Conservation (phyloP, 37 sponge, comb jelly and placozoan genomes). For the Theonella swinhoei region DNA sequence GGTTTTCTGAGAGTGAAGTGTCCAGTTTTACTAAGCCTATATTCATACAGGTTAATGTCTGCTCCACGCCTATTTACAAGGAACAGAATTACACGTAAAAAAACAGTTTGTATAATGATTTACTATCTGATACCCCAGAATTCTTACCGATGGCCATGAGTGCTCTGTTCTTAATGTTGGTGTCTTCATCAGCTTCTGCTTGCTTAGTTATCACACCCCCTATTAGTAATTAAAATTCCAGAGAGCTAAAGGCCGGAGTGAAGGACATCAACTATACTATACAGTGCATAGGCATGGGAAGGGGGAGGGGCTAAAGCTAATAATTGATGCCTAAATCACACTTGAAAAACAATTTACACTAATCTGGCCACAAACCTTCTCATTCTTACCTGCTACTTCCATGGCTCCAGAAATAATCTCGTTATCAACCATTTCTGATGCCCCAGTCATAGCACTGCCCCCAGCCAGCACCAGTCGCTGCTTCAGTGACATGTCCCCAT, state of each 20-base stretch:
- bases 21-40: no score
- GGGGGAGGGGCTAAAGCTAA: not conserved
- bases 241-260: not conserved
- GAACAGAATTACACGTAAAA: no score
- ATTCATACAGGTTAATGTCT: no score
- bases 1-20: no score
- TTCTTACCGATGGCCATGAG: conserved; percentile 50
- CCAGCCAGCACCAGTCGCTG: conserved; percentile 49
- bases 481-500: conserved; percentile 24
- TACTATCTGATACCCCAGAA: no score
- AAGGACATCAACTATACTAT: not conserved
- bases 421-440: conserved; percentile 15
- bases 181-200: conserved; percentile 51
- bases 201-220: conserved; percentile 59
- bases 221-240: not conserved
- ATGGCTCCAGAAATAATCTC: conserved; percentile 2
- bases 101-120: no score
- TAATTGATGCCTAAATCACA: not conserved
- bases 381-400: conserved; percentile 29
- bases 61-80: no score
- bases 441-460: conserved; percentile 35
- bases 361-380: not conserved
- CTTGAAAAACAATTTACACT: not conserved
- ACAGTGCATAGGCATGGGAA: not conserved
- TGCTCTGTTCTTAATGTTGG: conserved; percentile 35